phyloP scores from a whole-genome alignment of 2,113 vertebrate species.

The Zapornia atra region DNA sequence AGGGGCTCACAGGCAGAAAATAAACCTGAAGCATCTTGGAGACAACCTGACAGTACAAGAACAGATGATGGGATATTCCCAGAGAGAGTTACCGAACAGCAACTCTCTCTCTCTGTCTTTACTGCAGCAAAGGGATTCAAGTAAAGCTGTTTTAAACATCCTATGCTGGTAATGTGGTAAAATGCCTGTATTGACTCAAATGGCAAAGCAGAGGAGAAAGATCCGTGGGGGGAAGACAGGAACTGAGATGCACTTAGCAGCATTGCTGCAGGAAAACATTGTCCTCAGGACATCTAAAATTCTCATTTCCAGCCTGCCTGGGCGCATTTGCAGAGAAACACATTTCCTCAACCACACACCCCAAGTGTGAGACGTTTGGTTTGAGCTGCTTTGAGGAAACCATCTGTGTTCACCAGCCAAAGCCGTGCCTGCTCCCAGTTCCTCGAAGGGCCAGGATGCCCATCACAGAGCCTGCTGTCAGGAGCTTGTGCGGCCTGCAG shows the following conservation, averaged over 20 bases:
- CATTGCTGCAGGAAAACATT: background rate
- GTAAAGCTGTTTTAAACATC: background rate
- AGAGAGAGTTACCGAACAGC: background rate
- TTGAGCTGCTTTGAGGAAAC: background rate
- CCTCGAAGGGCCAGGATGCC: background rate
- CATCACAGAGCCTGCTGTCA: background rate
- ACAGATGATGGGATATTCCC: background rate
- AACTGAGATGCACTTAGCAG: conserved; percentile 21
- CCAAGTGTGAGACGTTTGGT: fast-evolving
- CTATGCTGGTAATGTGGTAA: background rate
- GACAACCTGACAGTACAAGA: background rate
- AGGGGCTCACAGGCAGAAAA: background rate
- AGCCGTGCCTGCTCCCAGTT: fast-evolving
- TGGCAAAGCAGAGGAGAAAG: background rate
- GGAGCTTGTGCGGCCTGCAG: background rate
- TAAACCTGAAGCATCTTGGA: background rate
- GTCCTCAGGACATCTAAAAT: background rate
- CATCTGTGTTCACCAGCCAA: background rate
- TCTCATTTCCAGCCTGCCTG: background rate
- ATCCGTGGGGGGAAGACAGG: background rate
- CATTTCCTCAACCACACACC: background rate
- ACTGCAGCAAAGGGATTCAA: background rate
- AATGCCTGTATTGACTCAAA: background rate
- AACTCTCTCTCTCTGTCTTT: background rate
- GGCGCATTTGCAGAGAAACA: background rate